phyloP scores from a whole-genome alignment of 2,888 invertebrate genomes.

The Drosophila dives region DNA sequence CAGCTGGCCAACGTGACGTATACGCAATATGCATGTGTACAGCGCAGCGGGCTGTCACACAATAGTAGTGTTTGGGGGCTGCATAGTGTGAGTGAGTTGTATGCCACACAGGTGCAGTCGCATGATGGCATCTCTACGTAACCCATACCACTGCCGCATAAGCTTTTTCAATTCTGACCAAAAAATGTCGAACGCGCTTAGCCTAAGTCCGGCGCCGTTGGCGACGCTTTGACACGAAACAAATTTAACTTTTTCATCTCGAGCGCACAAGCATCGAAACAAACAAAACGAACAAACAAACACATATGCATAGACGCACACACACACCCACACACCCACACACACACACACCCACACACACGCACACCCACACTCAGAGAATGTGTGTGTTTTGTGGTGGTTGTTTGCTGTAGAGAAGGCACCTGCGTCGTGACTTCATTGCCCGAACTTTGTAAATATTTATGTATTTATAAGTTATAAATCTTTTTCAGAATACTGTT shows the following conservation, averaged over 20 bases:
- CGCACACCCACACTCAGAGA: constrained; percentile 11
- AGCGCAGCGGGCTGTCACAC: constrained; percentile 43
- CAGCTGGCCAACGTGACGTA: constrained; percentile 76
- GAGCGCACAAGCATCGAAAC: constrained; percentile 56
- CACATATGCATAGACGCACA: constrained; percentile 15
- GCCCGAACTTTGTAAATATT: neutral
- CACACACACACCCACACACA: constrained; percentile 19
- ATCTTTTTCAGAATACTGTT: neutral
- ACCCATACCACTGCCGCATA: constrained; percentile 1
- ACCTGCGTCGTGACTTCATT: constrained; percentile 14
- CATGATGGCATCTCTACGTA: constrained; percentile 41
- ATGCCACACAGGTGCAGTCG: constrained; percentile 36
- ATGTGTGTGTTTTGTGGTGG: neutral
- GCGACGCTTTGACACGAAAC: constrained; percentile 80
- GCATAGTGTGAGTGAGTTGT: constrained; percentile 7
- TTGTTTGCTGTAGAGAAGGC: constrained; percentile 12
- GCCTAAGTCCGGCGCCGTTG: constrained; percentile 65
- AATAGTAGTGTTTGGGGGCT: neutral
- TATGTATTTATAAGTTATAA: neutral
- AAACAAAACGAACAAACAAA: constrained; percentile 26
- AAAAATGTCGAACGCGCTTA: constrained; percentile 79
- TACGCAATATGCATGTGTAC: constrained; percentile 63
- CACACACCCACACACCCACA: constrained; percentile 19
- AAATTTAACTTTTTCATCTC: constrained; percentile 81
- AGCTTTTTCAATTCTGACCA: constrained; percentile 71